Evolutionary conservation across 1,140 invertebrate species (phyloP).

Genomic region (Sminthurides bifidus): DNA sequence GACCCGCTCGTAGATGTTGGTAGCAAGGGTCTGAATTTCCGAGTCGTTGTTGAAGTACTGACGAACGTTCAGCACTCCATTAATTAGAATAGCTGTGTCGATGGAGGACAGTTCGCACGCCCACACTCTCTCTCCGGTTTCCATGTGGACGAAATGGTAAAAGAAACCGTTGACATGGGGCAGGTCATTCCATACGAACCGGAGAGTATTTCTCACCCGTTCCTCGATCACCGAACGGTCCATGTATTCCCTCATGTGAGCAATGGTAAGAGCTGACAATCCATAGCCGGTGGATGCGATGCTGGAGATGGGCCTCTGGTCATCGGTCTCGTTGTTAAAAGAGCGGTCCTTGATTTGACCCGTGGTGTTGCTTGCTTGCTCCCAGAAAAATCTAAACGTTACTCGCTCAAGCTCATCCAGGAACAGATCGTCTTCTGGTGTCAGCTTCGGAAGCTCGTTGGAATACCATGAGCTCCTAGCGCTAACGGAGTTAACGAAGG

Average conservation of each 20-base stretch:
- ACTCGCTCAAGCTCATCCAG: constrained; percentile 17
- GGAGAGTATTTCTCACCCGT: constrained; percentile 17
- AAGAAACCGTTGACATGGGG: constrained; percentile 23
- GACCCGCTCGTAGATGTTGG: constrained; percentile 22
- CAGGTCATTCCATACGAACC: constrained; percentile 11
- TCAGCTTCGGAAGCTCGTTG: no score
- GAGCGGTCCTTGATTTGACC: constrained; percentile 20
- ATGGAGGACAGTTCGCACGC: constrained; percentile 28
- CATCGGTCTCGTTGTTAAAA: constrained; percentile 3
- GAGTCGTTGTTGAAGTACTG: constrained; percentile 23
- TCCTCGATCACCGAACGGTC: constrained; percentile 13
- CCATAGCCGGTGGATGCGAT: constrained; percentile 23
- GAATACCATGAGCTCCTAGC: no score
- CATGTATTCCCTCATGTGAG: constrained; percentile 13
- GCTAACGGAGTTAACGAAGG: no score
- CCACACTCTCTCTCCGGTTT: constrained; percentile 27
- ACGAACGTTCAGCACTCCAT: constrained; percentile 21
- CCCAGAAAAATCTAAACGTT: constrained; percentile 19
- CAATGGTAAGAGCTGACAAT: constrained; percentile 16
- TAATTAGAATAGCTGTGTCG: constrained; percentile 27
- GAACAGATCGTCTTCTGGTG: constrained; percentile 15
- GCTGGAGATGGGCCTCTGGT: neutral
- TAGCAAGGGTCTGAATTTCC: constrained; percentile 17
- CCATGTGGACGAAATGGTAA: constrained; percentile 29
- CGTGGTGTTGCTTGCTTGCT: constrained; percentile 9